Evolutionary conservation across 2,113 vertebrate genomes (phyloP).

Genomic region (Ageneiosus marmoratus): DNA sequence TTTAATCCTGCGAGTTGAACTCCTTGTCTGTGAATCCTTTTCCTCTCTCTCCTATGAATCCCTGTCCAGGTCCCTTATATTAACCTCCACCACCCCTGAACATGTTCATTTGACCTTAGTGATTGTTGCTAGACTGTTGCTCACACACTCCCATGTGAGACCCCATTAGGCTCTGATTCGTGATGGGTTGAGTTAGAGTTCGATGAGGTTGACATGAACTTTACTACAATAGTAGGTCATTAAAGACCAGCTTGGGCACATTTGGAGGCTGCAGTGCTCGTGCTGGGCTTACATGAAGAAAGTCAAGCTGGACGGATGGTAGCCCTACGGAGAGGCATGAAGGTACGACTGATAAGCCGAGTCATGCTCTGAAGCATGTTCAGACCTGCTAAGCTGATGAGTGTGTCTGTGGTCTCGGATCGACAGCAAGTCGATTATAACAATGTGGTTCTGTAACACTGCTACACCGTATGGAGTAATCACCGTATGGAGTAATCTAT

Average conservation of each 20-base stretch:
- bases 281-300: constrained; percentile 6
- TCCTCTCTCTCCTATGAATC: constrained; percentile 9
- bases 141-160: constrained; percentile 7
- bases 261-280: not conserved
- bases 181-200: constrained; percentile 37
- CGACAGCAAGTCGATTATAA: constrained; percentile 6
- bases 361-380: constrained; percentile 30
- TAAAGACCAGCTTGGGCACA: constrained; percentile 16
- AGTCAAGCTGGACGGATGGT: constrained; percentile 24
- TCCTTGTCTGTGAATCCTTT: not conserved
- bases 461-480: not conserved
- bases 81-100: constrained; percentile 29
- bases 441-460: not conserved
- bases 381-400: constrained; percentile 37
- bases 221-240: constrained; percentile 16
- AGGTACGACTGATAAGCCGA: constrained; percentile 12
- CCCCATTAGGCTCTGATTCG: constrained; percentile 29
- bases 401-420: constrained; percentile 19
- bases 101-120: constrained; percentile 42
- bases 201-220: not conserved
- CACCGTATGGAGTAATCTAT: not conserved
- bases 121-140: constrained; percentile 21
- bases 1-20: not conserved
- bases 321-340: constrained; percentile 27
- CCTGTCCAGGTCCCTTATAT: constrained; percentile 14